phyloP scores from a whole-genome alignment of 2,797 vertebrate genomes.

The Phoeniculus purpureus region DNA sequence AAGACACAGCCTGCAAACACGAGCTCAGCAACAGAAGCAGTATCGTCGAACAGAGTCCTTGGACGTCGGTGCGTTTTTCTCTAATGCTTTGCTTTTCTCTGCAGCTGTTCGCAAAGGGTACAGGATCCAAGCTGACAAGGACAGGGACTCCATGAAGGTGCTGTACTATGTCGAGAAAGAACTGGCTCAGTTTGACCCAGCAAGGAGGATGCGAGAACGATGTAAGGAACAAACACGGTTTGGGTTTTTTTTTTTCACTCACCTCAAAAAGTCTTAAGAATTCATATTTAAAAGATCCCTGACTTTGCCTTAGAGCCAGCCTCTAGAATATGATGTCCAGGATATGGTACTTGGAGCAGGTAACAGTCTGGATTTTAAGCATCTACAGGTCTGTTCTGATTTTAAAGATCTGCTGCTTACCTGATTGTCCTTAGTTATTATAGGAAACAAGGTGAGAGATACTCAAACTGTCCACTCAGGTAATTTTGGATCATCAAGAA shows the following conservation, averaged over 20 bases:
- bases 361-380: background rate
- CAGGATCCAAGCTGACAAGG: slow-evolving; percentile 88
- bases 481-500: background rate
- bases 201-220: slow-evolving; percentile 86
- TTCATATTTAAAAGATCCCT: background rate
- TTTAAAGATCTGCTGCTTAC: background rate
- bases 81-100: slow-evolving; percentile 18
- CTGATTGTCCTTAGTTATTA: background rate
- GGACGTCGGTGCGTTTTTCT: background rate
- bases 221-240: slow-evolving; percentile 82
- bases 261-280: background rate
- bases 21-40: background rate
- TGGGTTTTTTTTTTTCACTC: background rate
- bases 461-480: background rate
- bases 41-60: background rate
- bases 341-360: background rate
- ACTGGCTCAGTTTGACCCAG: slow-evolving; percentile 87
- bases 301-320: background rate
- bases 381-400: background rate
- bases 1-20: background rate
- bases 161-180: slow-evolving; percentile 93
- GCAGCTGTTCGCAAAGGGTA: slow-evolving; percentile 88
- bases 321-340: background rate
- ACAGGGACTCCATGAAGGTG: slow-evolving; percentile 92
- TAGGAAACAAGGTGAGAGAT: background rate